Evolutionary conservation across 1,140 invertebrate genomes (phyloP), one percentile per base, ranked within the genome.

Genomic region (Hypothenemus hampei): DNA sequence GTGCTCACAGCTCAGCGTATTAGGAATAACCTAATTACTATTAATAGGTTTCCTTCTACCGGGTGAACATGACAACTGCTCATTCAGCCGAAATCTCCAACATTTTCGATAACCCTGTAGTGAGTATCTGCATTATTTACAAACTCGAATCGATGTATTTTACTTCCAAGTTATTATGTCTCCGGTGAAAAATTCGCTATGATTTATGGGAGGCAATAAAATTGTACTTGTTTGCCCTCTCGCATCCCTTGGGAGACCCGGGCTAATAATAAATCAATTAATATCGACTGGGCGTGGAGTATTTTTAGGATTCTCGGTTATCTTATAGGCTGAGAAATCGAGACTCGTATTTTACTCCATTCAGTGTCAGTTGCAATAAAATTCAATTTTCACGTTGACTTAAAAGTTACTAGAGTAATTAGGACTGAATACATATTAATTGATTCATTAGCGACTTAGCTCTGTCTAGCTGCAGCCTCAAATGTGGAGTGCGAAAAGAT

Each of bases 11-110:
- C 53, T 56, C 53, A 56, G 53, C 53, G 39, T 56, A 56, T 56
- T 56, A 56, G 53, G 44, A 56, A 56, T 48, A 56, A 56, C 45
- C 53, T 48, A 56, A 56, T 56, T 56, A 56, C 53, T 56, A 56
- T 56, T 56, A 56, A 47, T 56, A 56, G 53, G 44, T 48, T 56
- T 48, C 22, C 44, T 48, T 33, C 37, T 56, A 56, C 53, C 23
- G 36, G 23, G 39, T 43, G 19, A 43, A 43, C 40, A 43, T 18
- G 3, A 43, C 20, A 43, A 43, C 40, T 23, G 11, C n/a, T 43
- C 40, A n/a, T n/a, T n/a, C n/a, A n/a, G n/a, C n/a, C n/a, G n/a
- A n/a, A n/a, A n/a, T n/a, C n/a, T n/a, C n/a, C n/a, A n/a, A n/a
- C n/a, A n/a, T n/a, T n/a, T n/a, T n/a, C n/a, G n/a, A n/a, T n/a